These are phyloP conservation scores for Corythucha ciliata DNA, from an alignment of 2,888 invertebrate species.

Conservation along the genomic window DNA sequence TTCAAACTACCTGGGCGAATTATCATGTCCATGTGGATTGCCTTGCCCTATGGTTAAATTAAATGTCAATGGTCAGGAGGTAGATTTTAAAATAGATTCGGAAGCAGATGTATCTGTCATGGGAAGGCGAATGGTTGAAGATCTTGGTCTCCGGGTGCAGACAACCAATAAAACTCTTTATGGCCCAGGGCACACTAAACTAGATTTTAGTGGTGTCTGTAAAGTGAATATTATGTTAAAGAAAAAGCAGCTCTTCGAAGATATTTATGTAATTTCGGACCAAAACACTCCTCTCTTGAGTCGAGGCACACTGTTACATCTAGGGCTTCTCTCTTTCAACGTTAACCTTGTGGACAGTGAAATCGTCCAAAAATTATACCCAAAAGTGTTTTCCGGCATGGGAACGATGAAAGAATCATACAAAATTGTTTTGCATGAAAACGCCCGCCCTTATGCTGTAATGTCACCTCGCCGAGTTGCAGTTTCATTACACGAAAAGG, in stretches of 20 bases:
- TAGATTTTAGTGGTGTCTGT: conserved; percentile 2
- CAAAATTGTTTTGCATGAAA: conserved; percentile 11
- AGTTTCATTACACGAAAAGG: not conserved
- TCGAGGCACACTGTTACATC: not conserved
- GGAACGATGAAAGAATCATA: conserved; percentile 6
- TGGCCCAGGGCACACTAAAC: conserved; percentile 7
- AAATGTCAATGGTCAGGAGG: not conserved
- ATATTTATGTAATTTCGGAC: not conserved
- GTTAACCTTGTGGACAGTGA: not conserved
- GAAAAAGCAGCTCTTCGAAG: not conserved
- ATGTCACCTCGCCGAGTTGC: not conserved
- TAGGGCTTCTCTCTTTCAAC: not conserved
- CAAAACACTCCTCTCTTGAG: conserved; percentile 7
- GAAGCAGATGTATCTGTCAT: not conserved
- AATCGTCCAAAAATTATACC: not conserved
- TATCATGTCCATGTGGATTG: no score
- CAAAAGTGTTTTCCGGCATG: not conserved
- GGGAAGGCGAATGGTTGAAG: not conserved
- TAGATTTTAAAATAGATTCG: not conserved
- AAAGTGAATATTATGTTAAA: not conserved
- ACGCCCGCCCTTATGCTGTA: not conserved
- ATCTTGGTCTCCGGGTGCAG: not conserved
- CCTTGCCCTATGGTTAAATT: not conserved
- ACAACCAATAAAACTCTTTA: not conserved
- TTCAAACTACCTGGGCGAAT: no score